Base-by-base conservation (phyloP, 2,113 vertebrate species). In the Amblyornis subalaris region DNA sequence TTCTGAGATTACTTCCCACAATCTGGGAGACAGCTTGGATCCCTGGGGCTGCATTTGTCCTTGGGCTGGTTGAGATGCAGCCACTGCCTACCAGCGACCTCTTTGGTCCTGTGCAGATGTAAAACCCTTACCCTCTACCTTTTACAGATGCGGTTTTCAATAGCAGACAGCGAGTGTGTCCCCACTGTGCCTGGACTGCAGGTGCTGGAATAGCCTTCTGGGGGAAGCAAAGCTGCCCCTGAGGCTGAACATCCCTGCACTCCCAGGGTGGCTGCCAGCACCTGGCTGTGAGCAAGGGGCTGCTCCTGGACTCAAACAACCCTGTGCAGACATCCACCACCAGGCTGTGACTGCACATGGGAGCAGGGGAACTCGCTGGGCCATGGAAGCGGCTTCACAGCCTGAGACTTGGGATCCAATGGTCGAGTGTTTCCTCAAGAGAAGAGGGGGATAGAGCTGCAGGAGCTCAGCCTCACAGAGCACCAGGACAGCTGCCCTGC, bases 331-430 rank as follows among this genome's bases (percentile, higher is more conserved):
- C 64, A 86, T 9, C 45, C 4, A 2, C 38, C 3, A 61, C 82
- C 74, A 61, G 33, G 4, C 54, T 10, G 14, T 6, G 62, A 7
- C 72, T 14, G 9, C n/a, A 36, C 38, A 24, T 1, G 16, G 70
- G 24, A 54, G 35, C 57, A 23, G 31, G 12, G 42, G 35, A 86
- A 45, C 29, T 42, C 10, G 0, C 60, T 24, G 45, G 47, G 60
- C 31, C 1, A 0, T 22, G 8, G 55, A 3, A 26, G 76, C 1
- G 0, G 16, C 50, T 76, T 28, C 4, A 20, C 54, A 84, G 61
- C 22, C 50, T 1, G 0, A 33, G 55, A 1, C 3, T 1, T 42
- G 1, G 47, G 25, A 70, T 47, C 20, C 67, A 31, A 1, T 1
- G 11, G 40, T 9, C 1, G 4, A 36, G 29, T 0, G 14, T 31